phyloP scores from a whole-genome alignment of 2,888 invertebrate species.

The Masnerella sp. region DNA sequence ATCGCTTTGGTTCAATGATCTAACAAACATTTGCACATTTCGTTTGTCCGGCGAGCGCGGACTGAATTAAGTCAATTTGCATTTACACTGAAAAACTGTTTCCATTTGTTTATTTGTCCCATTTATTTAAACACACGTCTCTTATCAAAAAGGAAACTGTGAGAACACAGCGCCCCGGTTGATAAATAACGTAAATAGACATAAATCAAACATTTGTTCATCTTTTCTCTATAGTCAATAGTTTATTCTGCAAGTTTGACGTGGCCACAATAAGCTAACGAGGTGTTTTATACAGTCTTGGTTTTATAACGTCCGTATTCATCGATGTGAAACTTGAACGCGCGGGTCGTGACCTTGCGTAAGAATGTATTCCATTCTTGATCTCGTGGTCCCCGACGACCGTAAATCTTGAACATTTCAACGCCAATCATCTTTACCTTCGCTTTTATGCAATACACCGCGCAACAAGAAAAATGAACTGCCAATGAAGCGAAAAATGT shows the following conservation, averaged over 20 bases:
- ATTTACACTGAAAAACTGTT: too few relatives aligned
- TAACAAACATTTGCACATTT: too few relatives aligned
- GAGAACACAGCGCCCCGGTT: constrained; percentile 12
- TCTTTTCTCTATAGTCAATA: constrained; percentile 30
- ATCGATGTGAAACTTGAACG: constrained; percentile 60
- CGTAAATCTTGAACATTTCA: constrained; percentile 70
- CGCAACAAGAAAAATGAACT: constrained; percentile 45
- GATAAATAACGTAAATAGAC: constrained; percentile 42
- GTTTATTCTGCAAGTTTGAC: constrained; percentile 58
- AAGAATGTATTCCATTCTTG: constrained; percentile 62
- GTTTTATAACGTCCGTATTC: constrained; percentile 57
- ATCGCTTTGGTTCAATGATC: too few relatives aligned
- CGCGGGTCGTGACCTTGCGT: constrained; percentile 59
- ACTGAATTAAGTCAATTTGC: neutral
- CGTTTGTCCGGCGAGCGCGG: too few relatives aligned
- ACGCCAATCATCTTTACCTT: constrained; percentile 69
- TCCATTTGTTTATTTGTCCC: too few relatives aligned
- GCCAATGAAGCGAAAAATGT: constrained; percentile 24
- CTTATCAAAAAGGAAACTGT: neutral
- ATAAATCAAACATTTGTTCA: constrained; percentile 44
- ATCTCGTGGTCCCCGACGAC: constrained; percentile 63
- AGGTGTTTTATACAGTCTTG: constrained; percentile 60
- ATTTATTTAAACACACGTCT: too few relatives aligned
- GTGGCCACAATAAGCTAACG: constrained; percentile 61
- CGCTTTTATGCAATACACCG: constrained; percentile 51